Evolutionary conservation across 1,140 invertebrate species (phyloP).

Genomic region (Antheraea mylitta): DNA sequence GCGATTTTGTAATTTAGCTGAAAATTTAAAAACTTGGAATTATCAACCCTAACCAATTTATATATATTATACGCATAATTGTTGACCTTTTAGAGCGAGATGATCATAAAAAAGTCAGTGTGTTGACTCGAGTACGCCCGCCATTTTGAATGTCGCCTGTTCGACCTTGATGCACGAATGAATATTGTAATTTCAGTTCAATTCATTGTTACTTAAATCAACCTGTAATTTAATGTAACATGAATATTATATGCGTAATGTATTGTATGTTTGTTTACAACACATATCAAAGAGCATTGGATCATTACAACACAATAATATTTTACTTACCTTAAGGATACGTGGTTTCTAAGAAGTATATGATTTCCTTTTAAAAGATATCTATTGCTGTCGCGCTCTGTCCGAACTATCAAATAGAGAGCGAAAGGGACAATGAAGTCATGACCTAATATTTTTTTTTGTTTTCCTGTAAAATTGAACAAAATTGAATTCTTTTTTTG

Average conservation of each 20-base stretch:
- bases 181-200: conserved; percentile 15
- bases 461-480: too few species aligned
- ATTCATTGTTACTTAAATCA: conserved; percentile 14
- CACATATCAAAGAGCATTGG: too few species aligned
- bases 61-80: conserved; percentile 28
- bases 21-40: background rate
- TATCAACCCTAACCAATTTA: conserved; percentile 26
- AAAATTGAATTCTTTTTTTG: too few species aligned
- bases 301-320: too few species aligned
- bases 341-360: too few species aligned
- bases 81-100: conserved; percentile 55
- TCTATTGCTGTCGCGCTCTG: too few species aligned
- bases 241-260: conserved; percentile 1
- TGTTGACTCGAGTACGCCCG: conserved; percentile 23
- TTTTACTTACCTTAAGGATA: too few species aligned
- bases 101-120: conserved; percentile 33
- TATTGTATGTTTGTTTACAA: background rate
- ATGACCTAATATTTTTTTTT: too few species aligned
- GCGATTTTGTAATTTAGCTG: too few species aligned
- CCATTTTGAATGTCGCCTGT: conserved; percentile 36
- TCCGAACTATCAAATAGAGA: too few species aligned
- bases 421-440: too few species aligned
- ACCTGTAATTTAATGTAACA: conserved; percentile 9
- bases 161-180: conserved; percentile 30
- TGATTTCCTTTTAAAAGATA: too few species aligned